Base-by-base conservation (phyloP, 2,888 invertebrate species). In the Dynastes hyllus region DNA sequence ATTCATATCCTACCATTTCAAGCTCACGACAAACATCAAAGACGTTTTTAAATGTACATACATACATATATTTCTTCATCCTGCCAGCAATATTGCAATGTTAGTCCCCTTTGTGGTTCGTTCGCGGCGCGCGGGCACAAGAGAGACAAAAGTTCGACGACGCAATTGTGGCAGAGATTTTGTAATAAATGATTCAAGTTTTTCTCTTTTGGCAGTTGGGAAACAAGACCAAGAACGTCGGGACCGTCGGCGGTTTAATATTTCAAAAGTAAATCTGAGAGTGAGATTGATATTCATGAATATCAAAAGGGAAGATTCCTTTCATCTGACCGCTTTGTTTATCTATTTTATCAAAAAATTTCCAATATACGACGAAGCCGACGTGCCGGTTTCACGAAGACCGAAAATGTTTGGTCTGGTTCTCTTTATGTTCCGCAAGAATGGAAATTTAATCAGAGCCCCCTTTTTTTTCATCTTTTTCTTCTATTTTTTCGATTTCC, bases 301-400 rank as follows among this genome's bases (percentile, higher is more conserved):
- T 77, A 73, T 77, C 77, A 65, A 61, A 70, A 77, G 50, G 53
- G 61, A 75, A 75, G 61, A 70, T 77, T 67, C 77, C 77, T 80
- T 80, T 80, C 71, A 80, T 80, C 80, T 80, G 80, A 80, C 80
- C 80, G 80, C 80, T 75, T 80, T 80, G 80, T 80, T 80, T 80
- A 77, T 67, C 77, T 69, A 70, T 80, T 80, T 80, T 78, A 80
- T 80, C 77, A 75, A 80, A 80, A 79, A 78, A 75, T 71, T 77
- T 78, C 70, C 71, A 78, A 78, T 73, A 78, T 78, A 71, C 50
- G 61, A 50, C 45, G 63, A 16, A 2, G 45, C 40, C 45, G 22
- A 27, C 45, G 61, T 75, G n/a, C 37, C 40, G 22, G 27, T 61
- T 29, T 61, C 63, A 61, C 45, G 63, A 29, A 45, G 27, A 40